phyloP scores from a whole-genome alignment of 2,113 vertebrate species.

The Guaruba guarouba region DNA sequence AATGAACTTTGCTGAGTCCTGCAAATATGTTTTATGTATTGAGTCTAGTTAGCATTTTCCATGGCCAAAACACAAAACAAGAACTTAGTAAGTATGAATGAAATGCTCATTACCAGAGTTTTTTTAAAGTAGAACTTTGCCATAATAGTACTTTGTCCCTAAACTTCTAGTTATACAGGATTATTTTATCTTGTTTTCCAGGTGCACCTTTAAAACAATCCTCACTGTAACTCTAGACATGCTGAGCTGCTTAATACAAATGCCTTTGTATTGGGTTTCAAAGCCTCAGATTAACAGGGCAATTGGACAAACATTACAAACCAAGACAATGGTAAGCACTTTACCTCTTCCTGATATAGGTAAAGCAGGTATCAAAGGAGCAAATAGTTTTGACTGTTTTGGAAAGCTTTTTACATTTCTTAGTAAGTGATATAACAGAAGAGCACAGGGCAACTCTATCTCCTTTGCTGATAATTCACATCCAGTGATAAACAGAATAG shows the following conservation, averaged over 20 bases:
- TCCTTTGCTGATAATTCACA: background rate
- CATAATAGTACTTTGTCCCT: background rate
- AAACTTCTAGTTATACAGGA: background rate
- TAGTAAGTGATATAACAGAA: background rate
- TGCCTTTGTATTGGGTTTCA: background rate
- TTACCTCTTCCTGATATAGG: background rate
- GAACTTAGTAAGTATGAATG: background rate
- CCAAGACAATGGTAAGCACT: background rate
- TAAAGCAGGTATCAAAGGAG: background rate
- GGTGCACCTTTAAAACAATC: background rate
- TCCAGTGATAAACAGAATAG: background rate
- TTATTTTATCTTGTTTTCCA: constrained; percentile 24
- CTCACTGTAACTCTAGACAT: background rate
- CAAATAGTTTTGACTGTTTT: background rate
- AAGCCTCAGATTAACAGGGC: constrained; percentile 2
- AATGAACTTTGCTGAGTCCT: background rate
- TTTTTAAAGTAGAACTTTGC: background rate
- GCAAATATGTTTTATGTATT: background rate
- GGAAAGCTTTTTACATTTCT: background rate
- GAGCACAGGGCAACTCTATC: background rate
- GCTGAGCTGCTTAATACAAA: background rate
- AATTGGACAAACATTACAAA: background rate
- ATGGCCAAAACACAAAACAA: background rate
- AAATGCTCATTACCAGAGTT: background rate
- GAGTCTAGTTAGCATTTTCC: background rate